These are phyloP conservation scores for Heliconius cydno DNA, from an alignment of 2,888 invertebrate species.

Conservation along the genomic window DNA sequence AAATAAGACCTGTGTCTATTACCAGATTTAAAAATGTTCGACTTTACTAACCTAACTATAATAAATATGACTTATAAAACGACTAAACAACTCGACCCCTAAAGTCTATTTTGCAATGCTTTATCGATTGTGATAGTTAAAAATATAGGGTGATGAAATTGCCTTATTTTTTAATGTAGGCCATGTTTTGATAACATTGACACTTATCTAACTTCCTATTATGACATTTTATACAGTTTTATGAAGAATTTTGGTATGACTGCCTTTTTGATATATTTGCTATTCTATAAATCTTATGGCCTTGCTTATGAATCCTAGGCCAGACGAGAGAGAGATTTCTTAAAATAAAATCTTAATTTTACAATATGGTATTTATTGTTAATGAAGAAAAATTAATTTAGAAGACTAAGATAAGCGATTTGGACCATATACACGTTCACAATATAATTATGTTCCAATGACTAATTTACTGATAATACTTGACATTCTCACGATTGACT, in stretches of 20 bases:
- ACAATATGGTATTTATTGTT: no score
- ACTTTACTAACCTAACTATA: neutral
- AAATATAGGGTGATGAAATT: constrained; percentile 16
- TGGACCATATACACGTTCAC: no score
- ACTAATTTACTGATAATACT: no score
- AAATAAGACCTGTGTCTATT: neutral
- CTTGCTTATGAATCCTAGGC: neutral
- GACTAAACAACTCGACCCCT: no score
- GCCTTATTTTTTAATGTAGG: constrained; percentile 8
- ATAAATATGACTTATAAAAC: neutral
- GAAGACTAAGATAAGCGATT: no score
- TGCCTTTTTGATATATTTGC: neutral
- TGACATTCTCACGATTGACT: neutral
- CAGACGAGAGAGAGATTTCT: no score
- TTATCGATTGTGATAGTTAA: constrained; percentile 15
- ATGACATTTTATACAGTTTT: neutral
- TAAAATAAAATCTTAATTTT: no score
- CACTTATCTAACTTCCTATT: neutral
- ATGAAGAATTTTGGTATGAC: neutral
- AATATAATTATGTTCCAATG: neutral
- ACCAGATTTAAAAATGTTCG: neutral
- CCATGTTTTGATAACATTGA: neutral
- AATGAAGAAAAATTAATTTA: neutral
- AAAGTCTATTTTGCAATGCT: neutral
- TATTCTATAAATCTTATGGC: neutral